Conservation (phyloP, 1,140 invertebrate genomes). For the Leguminivora glycinivorella region DNA sequence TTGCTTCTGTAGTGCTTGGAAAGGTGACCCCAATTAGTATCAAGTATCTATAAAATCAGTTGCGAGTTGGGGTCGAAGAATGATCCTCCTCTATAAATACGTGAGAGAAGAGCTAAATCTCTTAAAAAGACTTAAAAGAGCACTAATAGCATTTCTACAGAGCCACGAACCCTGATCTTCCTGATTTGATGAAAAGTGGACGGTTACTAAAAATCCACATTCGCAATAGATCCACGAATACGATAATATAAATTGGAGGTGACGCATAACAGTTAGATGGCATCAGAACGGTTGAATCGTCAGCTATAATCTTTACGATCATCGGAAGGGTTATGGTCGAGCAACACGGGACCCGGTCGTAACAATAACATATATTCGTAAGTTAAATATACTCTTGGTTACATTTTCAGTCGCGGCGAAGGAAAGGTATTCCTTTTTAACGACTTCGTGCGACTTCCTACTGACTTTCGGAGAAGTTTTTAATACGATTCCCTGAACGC, state of each 20-base stretch:
- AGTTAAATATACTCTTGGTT: not conserved
- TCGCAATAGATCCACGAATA: slow-evolving; percentile 9
- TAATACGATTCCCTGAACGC: not conserved
- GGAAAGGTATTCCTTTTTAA: not conserved
- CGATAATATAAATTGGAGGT: slow-evolving; percentile 27
- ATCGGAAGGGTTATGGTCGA: slow-evolving; percentile 17
- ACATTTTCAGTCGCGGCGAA: not conserved
- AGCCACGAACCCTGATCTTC: not conserved
- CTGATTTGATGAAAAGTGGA: not conserved
- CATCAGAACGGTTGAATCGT: slow-evolving; percentile 20
- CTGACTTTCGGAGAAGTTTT: not conserved
- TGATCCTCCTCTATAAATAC: no score
- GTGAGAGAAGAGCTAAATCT: no score
- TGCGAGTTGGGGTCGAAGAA: no score
- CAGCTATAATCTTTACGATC: slow-evolving; percentile 23
- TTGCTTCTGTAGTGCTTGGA: not conserved
- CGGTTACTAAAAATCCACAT: not conserved
- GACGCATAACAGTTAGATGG: slow-evolving; percentile 11
- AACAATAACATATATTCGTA: slow-evolving; percentile 14
- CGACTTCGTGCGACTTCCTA: not conserved
- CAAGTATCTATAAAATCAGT: not conserved
- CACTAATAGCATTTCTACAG: not conserved
- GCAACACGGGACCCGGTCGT: not conserved
- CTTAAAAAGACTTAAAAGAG: no score
- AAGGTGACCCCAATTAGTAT: not conserved